Conservation (phyloP, 2,797 vertebrate genomes). For the Pelobates cultripes region DNA sequence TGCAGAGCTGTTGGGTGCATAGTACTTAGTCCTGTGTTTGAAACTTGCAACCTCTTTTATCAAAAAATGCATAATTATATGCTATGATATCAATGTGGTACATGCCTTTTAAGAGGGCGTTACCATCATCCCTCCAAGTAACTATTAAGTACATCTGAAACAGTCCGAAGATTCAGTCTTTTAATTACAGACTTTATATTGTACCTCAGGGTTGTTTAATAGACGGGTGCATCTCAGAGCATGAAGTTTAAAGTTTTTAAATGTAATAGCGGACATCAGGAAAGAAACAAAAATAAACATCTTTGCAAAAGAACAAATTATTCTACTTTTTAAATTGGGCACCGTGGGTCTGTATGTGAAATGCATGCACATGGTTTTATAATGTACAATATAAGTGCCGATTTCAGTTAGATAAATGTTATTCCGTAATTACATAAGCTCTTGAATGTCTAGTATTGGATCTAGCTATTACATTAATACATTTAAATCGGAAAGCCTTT, state of each 20-base stretch:
- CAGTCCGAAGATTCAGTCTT: neutral
- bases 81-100: neutral
- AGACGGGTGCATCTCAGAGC: neutral
- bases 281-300: neutral
- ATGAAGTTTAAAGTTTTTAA: neutral
- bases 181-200: neutral
- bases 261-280: neutral
- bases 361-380: neutral
- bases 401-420: too few relatives aligned
- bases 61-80: slow-evolving; percentile 27
- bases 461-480: too few relatives aligned
- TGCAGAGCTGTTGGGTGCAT: neutral
- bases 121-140: slow-evolving; percentile 16
- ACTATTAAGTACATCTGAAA: slow-evolving; percentile 25
- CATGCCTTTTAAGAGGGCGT: neutral
- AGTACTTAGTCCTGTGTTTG: neutral
- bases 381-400: neutral
- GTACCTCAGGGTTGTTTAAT: slow-evolving; percentile 8
- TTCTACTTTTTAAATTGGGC: too few relatives aligned
- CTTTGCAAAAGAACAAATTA: neutral
- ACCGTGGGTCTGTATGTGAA: too few relatives aligned
- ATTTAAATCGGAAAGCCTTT: too few relatives aligned
- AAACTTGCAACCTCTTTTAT: slow-evolving; percentile 11
- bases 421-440: too few relatives aligned
- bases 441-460: too few relatives aligned